Evolutionary conservation across 1,140 invertebrate species (phyloP).

Genomic region (Ruditapes philippinarum): DNA sequence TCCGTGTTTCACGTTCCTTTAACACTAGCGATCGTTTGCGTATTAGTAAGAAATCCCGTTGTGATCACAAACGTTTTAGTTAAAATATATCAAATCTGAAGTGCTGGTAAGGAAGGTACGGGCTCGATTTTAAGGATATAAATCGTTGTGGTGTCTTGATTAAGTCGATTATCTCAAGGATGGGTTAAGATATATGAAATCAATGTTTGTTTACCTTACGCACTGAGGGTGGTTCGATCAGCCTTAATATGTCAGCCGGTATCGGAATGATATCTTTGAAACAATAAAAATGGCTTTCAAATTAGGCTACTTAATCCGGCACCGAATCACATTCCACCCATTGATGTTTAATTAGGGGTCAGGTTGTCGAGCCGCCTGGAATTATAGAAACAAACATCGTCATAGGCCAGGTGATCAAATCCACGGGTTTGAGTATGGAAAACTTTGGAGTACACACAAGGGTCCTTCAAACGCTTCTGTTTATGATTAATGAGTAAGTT

Average conservation of each 20-base stretch:
- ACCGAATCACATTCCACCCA: background rate
- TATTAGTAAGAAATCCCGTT: too few species aligned
- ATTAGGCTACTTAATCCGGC: background rate
- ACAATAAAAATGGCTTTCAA: slow-evolving; percentile 15
- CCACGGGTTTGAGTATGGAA: background rate
- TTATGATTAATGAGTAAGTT: background rate
- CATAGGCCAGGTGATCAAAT: slow-evolving; percentile 16
- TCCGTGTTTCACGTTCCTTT: too few species aligned
- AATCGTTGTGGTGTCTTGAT: background rate
- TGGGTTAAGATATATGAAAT: background rate
- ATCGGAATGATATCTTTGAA: slow-evolving; percentile 16
- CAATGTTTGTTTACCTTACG: background rate
- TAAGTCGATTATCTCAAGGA: background rate
- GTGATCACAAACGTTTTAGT: too few species aligned
- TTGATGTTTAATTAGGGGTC: background rate
- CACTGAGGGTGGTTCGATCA: slow-evolving; percentile 1
- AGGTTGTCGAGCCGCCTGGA: background rate
- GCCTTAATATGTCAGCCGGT: background rate
- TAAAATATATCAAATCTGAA: too few species aligned
- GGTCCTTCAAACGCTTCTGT: background rate
- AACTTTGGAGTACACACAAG: background rate
- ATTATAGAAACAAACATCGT: background rate
- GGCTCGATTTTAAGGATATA: background rate
- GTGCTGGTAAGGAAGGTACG: background rate
- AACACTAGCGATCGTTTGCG: too few species aligned